Conservation (phyloP, 2,888 invertebrate species). For the Pycnomerus fuliginosus region DNA sequence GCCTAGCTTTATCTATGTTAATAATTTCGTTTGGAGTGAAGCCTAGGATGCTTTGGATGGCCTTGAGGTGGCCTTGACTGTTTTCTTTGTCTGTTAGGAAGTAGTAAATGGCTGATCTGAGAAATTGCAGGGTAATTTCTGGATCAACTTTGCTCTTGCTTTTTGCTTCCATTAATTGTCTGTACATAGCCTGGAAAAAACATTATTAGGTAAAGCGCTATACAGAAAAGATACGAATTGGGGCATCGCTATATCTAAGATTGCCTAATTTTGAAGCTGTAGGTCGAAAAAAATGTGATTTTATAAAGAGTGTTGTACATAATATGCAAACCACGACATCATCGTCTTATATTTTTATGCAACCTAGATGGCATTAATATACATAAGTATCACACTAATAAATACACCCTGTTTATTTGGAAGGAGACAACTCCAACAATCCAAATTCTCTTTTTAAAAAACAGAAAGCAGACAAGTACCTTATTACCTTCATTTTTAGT, state of each 20-base stretch:
- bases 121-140: constrained; percentile 88
- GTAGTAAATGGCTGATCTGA: constrained; percentile 91
- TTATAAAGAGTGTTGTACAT: too few species aligned
- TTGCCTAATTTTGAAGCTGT: constrained; percentile 8
- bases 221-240: constrained; percentile 9
- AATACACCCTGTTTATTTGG: too few species aligned
- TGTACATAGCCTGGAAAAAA: constrained; percentile 76
- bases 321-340: too few species aligned
- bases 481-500: too few species aligned
- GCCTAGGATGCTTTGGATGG: constrained; percentile 88
- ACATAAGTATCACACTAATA: too few species aligned
- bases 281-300: too few species aligned
- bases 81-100: constrained; percentile 89
- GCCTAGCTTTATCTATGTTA: constrained; percentile 72
- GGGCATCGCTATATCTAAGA: constrained; percentile 11
- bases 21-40: constrained; percentile 79
- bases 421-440: too few species aligned
- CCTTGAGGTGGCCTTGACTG: constrained; percentile 82
- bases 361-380: too few species aligned
- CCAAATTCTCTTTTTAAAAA: too few species aligned
- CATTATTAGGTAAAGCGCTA: constrained; percentile 10
- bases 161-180: constrained; percentile 77
- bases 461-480: too few species aligned
- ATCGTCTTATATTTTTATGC: too few species aligned
- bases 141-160: constrained; percentile 77